Conservation (phyloP, 2,888 invertebrate species). For the Xylocampa areola region DNA sequence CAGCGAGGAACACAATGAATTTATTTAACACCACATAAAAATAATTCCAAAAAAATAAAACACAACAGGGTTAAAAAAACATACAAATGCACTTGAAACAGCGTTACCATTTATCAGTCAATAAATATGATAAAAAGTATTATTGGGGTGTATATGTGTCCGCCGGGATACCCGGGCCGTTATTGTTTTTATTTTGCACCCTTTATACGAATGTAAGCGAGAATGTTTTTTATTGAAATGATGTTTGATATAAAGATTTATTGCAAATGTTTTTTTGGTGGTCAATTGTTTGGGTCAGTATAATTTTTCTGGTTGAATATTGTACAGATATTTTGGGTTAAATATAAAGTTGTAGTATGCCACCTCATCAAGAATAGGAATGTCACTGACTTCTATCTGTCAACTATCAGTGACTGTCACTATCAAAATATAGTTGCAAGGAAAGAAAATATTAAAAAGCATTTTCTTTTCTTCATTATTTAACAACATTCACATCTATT, state of each 20-base stretch:
- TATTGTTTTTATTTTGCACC: constrained; percentile 88
- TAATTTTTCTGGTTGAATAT: constrained; percentile 7
- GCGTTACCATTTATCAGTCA: constrained; percentile 86
- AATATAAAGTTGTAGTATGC: too few species aligned
- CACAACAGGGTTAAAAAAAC: constrained; percentile 68
- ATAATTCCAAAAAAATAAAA: constrained; percentile 46
- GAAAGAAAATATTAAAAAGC: too few species aligned
- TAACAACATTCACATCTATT: too few species aligned
- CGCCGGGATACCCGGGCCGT: constrained; percentile 76
- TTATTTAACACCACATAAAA: constrained; percentile 20
- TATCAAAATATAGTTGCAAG: too few species aligned
- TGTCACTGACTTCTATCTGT: too few species aligned
- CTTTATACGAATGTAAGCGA: constrained; percentile 77
- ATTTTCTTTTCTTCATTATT: too few species aligned
- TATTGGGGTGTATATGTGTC: constrained; percentile 86
- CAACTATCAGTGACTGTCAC: too few species aligned
- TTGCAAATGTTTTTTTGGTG: constrained; percentile 58
- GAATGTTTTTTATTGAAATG: constrained; percentile 83
- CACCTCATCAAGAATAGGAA: too few species aligned
- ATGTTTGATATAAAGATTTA: constrained; percentile 83
- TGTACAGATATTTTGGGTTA: not conserved
- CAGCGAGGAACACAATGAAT: not conserved
- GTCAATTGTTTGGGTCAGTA: constrained; percentile 32
- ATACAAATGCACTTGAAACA: constrained; percentile 84
- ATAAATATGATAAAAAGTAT: constrained; percentile 90